Evolutionary conservation across 2,113 vertebrate species (phyloP).

Genomic region (Bufo gargarizans): DNA sequence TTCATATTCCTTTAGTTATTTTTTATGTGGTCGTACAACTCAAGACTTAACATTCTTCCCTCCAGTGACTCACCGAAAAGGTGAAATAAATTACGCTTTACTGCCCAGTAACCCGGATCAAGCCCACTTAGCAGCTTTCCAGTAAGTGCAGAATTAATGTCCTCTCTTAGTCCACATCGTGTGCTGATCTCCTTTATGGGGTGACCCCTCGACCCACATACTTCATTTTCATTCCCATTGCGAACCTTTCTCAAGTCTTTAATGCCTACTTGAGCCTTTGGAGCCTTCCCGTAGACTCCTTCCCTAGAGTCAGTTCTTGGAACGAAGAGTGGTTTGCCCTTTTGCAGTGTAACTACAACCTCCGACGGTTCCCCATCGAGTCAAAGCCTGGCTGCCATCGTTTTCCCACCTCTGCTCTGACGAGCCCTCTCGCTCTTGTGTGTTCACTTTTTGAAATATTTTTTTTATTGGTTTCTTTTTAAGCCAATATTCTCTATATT

Average conservation of each 20-base stretch:
- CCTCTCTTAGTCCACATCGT: background rate
- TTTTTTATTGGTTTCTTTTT: background rate
- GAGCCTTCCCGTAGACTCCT: background rate
- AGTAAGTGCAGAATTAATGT: constrained; percentile 10
- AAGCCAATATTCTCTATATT: background rate
- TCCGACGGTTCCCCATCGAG: background rate
- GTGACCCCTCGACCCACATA: background rate
- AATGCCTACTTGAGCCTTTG: background rate
- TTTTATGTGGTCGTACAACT: background rate
- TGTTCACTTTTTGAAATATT: background rate
- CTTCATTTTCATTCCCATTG: background rate
- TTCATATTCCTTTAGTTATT: background rate
- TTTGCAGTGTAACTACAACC: background rate
- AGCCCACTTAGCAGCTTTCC: background rate
- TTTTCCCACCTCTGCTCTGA: background rate
- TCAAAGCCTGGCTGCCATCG: background rate
- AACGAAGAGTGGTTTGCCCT: constrained; percentile 26
- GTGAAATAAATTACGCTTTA: background rate
- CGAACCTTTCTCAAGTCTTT: background rate
- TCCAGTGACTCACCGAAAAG: background rate
- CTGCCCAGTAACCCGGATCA: background rate
- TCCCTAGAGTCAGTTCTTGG: background rate
- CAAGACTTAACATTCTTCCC: background rate
- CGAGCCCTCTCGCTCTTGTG: background rate
- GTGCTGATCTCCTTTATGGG: background rate